phyloP scores from a whole-genome alignment of 2,797 vertebrate genomes.

The Eulemur albifrons region DNA sequence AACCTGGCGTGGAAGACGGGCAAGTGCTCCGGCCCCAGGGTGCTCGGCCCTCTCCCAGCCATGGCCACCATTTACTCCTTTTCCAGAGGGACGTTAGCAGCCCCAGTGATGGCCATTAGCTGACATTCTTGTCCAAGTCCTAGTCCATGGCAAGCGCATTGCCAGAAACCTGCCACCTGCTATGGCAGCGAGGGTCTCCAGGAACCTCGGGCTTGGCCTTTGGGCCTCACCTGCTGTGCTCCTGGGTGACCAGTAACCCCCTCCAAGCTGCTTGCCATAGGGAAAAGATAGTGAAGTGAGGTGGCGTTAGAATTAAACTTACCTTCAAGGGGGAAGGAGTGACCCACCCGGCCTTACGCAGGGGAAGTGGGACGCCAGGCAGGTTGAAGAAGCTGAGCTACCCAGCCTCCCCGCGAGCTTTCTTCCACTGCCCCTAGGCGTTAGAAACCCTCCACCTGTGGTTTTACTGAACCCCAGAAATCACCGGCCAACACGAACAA shows the following conservation, averaged over 20 bases:
- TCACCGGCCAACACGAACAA: neutral
- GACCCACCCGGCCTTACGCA: neutral
- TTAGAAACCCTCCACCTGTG: neutral
- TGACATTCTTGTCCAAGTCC: neutral
- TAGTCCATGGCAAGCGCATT: neutral
- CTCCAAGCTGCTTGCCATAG: neutral
- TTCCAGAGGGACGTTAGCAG: neutral
- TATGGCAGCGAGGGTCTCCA: neutral
- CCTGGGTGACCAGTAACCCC: neutral
- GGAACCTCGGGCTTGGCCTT: neutral
- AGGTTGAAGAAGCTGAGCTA: neutral
- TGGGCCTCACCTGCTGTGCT: rapidly evolving
- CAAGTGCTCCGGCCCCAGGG: neutral
- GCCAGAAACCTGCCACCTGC: neutral
- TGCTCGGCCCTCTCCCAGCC: neutral
- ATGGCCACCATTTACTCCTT: neutral
- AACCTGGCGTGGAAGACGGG: neutral
- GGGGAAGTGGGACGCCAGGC: neutral
- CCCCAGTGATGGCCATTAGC: neutral
- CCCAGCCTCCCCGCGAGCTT: neutral
- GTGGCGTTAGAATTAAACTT: neutral
- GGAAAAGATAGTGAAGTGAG: neutral
- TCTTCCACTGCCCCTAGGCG: neutral
- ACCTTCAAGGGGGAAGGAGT: neutral
- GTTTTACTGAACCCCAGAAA: neutral